These are phyloP conservation scores for Atta colombica DNA, from an alignment of 1,140 invertebrate genomes.

Conservation along the genomic window DNA sequence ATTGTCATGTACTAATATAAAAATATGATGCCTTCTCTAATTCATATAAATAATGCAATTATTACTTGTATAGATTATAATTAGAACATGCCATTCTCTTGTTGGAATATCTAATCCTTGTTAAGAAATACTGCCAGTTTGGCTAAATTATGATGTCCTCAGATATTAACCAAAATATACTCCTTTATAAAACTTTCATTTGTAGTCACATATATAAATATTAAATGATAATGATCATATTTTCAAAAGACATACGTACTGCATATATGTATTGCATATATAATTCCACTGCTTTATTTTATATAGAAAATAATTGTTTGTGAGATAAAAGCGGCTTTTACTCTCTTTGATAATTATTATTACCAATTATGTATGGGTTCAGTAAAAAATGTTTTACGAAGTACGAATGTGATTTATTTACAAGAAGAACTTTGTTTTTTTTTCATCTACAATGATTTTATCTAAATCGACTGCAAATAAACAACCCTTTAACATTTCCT, in stretches of 20 bases:
- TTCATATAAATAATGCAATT: constrained; percentile 22
- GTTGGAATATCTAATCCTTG: constrained; percentile 28
- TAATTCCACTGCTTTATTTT: constrained; percentile 69
- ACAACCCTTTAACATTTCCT: neutral
- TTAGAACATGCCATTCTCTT: neutral
- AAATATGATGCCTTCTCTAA: constrained; percentile 50
- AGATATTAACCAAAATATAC: constrained; percentile 18
- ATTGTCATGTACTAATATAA: constrained; percentile 5
- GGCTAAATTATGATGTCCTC: constrained; percentile 39
- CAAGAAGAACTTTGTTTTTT: constrained; percentile 68
- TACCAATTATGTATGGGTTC: constrained; percentile 43
- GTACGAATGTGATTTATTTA: constrained; percentile 76
- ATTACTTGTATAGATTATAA: constrained; percentile 24
- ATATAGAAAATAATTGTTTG: constrained; percentile 59
- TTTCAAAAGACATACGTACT: constrained; percentile 52
- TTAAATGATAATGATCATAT: constrained; percentile 41
- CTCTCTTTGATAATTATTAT: constrained; percentile 39
- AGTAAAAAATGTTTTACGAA: constrained; percentile 49
- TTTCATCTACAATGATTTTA: constrained; percentile 56
- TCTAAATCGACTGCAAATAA: constrained; percentile 43
- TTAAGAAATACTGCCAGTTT: constrained; percentile 60
- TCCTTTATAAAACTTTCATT: constrained; percentile 44
- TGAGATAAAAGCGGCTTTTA: constrained; percentile 42
- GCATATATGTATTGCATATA: constrained; percentile 36
- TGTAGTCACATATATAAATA: constrained; percentile 15